phyloP scores from a whole-genome alignment of 2,113 vertebrate species.

The Cnemophilus loriae region DNA sequence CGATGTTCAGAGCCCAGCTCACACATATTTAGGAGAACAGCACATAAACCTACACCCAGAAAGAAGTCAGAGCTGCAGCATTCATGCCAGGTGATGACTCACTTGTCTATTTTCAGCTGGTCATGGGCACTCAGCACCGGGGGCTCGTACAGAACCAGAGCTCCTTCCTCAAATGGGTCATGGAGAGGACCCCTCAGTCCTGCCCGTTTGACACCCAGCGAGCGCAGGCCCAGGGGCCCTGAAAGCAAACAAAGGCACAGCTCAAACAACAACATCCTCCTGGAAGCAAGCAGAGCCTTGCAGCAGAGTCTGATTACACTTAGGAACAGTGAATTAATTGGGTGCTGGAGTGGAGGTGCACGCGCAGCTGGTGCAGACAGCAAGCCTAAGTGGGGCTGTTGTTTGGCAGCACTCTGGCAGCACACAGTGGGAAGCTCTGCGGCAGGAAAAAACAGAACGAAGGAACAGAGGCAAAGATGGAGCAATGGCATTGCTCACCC shows the following conservation, averaged over 20 bases:
- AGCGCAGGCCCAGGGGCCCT: conserved; percentile 85
- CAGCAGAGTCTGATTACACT: background rate
- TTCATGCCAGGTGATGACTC: conserved; percentile 48
- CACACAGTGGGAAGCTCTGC: background rate
- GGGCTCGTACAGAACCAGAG: conserved; percentile 90
- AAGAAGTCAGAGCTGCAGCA: background rate
- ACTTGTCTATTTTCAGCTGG: conserved; percentile 94
- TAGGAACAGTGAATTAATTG: background rate
- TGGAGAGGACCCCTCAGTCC: conserved; percentile 87
- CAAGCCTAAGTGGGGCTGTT: rapidly evolving
- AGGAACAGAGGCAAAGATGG: background rate
- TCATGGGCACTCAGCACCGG: conserved; percentile 83
- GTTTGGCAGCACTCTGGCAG: background rate
- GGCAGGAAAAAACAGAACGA: rapidly evolving
- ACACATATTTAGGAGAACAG: background rate
- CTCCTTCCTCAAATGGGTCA: conserved; percentile 90
- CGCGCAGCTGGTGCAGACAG: background rate
- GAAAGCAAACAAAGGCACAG: conserved; percentile 29
- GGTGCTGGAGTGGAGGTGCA: background rate
- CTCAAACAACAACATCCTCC: background rate
- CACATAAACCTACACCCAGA: background rate
- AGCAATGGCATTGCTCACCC: background rate
- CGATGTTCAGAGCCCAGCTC: background rate
- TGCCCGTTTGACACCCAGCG: conserved; percentile 85
- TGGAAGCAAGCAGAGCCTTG: background rate